Conservation (phyloP, 2,113 vertebrate species). For the Condylura cristata region DNA sequence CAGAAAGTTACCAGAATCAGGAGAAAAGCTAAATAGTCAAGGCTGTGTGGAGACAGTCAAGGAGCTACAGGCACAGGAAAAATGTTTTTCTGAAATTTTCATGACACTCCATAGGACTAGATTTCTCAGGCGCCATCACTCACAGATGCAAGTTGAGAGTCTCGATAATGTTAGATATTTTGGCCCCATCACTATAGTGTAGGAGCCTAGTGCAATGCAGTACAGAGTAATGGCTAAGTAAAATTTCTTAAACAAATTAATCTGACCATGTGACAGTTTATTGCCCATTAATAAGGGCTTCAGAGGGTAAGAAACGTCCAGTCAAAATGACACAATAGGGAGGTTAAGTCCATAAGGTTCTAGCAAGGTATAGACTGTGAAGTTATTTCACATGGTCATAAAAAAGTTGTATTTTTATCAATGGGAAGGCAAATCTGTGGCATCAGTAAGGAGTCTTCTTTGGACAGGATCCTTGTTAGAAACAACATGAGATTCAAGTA, state of each 20-base stretch:
- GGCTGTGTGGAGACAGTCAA: not conserved
- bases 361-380: not conserved
- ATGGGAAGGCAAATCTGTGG: not conserved
- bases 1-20: not conserved
- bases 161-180: not conserved
- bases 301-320: not conserved
- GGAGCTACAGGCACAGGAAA: not conserved
- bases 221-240: not conserved
- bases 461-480: not conserved
- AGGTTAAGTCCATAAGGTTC: not conserved
- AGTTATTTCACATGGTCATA: not conserved
- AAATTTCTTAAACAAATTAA: constrained; percentile 8
- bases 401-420: not conserved
- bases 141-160: not conserved
- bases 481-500: not conserved
- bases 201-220: not conserved
- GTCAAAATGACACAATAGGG: not conserved
- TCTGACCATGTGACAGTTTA: not conserved
- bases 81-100: not conserved
- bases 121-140: not conserved
- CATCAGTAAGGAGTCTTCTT: not conserved
- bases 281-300: not conserved
- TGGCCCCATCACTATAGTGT: not conserved
- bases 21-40: not conserved
- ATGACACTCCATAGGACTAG: not conserved